These are phyloP conservation scores for Oligia fasciuncula DNA, from an alignment of 2,888 invertebrate species.

Conservation along the genomic window DNA sequence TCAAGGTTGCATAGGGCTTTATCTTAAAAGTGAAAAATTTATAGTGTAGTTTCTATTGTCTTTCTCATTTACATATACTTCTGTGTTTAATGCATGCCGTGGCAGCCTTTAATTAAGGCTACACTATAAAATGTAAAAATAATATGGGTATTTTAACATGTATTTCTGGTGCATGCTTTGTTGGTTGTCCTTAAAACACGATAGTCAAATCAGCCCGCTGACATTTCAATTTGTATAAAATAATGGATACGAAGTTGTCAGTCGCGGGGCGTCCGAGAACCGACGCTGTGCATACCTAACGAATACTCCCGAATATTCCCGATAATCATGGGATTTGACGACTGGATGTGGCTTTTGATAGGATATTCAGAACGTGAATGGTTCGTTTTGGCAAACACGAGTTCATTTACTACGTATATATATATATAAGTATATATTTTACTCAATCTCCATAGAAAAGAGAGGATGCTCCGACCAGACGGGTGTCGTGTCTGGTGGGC, in stretches of 20 bases:
- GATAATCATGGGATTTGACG: conserved; percentile 39
- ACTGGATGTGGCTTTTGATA: conserved; percentile 52
- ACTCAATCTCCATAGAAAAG: no score
- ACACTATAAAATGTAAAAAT: background rate
- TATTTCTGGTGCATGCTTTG: background rate
- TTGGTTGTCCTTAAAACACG: conserved; percentile 37
- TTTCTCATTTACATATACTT: background rate
- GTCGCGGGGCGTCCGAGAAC: conserved; percentile 69
- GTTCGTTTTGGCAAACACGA: conserved; percentile 9
- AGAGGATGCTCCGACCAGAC: no score
- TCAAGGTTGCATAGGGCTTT: no score
- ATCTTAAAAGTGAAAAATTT: no score
- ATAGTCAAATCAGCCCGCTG: conserved; percentile 74
- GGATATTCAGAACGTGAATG: conserved; percentile 12
- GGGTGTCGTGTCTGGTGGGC: background rate
- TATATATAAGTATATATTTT: no score
- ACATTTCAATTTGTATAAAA: conserved; percentile 84
- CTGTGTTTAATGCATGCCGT: conserved; percentile 3
- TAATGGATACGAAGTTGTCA: conserved; percentile 75
- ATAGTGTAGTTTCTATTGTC: no score
- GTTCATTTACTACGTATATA: conserved; percentile 6
- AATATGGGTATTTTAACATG: background rate
- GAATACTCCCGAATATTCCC: conserved; percentile 39
- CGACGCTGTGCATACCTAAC: conserved; percentile 72
- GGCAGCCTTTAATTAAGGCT: background rate